phyloP scores from a whole-genome alignment of 2,113 vertebrate genomes.

The Erpornis zantholeuca region DNA sequence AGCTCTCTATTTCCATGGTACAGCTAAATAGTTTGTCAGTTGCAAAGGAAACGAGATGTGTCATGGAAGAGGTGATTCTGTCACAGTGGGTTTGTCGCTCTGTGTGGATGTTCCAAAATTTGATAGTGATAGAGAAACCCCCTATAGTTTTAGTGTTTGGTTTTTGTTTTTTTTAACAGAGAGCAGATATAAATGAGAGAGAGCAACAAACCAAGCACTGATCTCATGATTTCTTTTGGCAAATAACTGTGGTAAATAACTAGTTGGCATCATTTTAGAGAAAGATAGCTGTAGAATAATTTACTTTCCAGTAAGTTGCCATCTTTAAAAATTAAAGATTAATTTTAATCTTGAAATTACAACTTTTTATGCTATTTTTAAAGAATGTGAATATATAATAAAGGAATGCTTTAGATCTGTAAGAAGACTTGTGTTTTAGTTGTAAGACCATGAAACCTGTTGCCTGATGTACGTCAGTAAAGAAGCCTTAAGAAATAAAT shows the following conservation, averaged over 20 bases:
- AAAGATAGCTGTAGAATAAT: not conserved
- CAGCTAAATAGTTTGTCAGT: not conserved
- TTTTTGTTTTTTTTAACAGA: not conserved
- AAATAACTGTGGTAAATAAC: not conserved
- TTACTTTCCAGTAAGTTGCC: not conserved
- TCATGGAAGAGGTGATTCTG: not conserved
- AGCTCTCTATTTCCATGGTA: not conserved
- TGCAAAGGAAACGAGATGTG: not conserved
- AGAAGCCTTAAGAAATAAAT: not conserved
- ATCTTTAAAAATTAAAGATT: not conserved
- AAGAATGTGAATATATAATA: not conserved
- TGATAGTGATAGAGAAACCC: not conserved
- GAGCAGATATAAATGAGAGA: not conserved
- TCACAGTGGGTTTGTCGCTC: not conserved
- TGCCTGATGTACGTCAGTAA: not conserved
- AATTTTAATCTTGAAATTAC: not conserved
- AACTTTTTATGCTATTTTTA: not conserved
- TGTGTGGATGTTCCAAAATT: not conserved
- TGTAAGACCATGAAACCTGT: not conserved
- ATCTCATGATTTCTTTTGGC: not conserved
- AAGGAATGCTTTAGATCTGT: not conserved
- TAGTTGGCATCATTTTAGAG: not conserved
- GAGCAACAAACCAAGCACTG: not conserved
- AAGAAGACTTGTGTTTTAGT: not conserved
- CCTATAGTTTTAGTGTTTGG: not conserved